These are phyloP conservation scores for Nephotettix cincticeps DNA, from an alignment of 1,140 invertebrate genomes.

Conservation along the genomic window DNA sequence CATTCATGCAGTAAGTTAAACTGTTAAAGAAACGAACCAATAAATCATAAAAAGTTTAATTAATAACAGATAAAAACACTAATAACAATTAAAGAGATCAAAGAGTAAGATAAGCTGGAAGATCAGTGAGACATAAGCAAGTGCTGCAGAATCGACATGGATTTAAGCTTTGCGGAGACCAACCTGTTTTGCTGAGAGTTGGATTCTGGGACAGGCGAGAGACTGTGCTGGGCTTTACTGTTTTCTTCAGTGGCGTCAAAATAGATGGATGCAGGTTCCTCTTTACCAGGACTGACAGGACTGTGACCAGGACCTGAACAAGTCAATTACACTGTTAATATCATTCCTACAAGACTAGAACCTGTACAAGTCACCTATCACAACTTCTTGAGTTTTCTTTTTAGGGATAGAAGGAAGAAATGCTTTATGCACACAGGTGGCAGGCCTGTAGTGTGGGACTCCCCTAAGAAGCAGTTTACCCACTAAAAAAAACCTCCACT, in stretches of 20 bases:
- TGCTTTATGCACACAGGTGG: no score
- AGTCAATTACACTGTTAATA: conserved; percentile 16
- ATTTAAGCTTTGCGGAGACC: conserved; percentile 1
- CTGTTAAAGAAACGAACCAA: neutral
- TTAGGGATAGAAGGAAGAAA: no score
- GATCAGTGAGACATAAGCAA: conserved; percentile 1
- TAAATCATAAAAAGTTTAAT: neutral
- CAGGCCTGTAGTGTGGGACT: no score
- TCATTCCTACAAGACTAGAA: conserved; percentile 17
- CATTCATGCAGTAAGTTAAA: no score
- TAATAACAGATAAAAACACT: neutral
- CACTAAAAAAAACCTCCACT: no score
- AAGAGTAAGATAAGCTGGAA: no score
- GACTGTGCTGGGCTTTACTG: conserved; percentile 36
- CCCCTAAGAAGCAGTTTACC: no score
- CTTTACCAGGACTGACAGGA: conserved; percentile 51
- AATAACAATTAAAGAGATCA: no score
- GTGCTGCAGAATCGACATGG: conserved; percentile 13
- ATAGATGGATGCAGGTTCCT: conserved; percentile 63
- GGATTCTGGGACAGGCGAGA: conserved; percentile 37
- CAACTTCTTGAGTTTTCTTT: no score
- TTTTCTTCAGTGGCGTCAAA: conserved; percentile 59
- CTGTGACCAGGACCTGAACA: conserved; percentile 43
- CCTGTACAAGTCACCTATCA: no score
- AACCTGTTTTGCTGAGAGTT: conserved; percentile 6